Percentiles rank a stretch among this genome's conserved stretches.
phyloP scores from a whole-genome alignment of 2,888 invertebrate genomes.

The Ennomos erosarius region DNA sequence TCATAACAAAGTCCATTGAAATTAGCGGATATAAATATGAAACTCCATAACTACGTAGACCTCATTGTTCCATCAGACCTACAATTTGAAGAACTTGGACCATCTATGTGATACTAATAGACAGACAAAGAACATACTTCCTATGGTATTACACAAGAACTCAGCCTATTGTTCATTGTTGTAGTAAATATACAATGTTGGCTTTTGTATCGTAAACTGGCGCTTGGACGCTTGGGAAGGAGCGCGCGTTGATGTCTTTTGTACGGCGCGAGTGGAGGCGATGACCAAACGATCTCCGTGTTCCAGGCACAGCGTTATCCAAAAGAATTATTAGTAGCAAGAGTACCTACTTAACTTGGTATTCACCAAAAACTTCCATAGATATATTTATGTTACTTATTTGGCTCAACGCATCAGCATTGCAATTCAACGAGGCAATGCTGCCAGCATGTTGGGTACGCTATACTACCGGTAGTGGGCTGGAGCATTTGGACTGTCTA shows the following conservation, averaged over 20 bases:
- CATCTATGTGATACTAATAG: conserved; percentile 16
- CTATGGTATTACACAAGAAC: conserved; percentile 50
- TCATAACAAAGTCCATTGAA: too few species aligned
- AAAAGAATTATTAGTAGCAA: not conserved
- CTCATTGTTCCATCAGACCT: conserved; percentile 14
- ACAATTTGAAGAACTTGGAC: conserved; percentile 34
- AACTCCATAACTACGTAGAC: not conserved
- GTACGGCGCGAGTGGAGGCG: conserved; percentile 26
- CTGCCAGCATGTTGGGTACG: too few species aligned
- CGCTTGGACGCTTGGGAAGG: conserved; percentile 19
- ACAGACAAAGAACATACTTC: conserved; percentile 43
- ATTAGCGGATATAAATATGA: too few species aligned
- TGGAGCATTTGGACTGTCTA: too few species aligned
- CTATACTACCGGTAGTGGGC: too few species aligned
- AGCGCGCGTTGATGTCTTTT: conserved; percentile 58
- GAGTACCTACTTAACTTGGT: not conserved
- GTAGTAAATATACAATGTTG: conserved; percentile 32
- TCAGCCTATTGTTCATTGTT: conserved; percentile 57
- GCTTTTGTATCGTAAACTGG: conserved; percentile 47
- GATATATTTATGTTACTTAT: too few species aligned
- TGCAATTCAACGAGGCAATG: too few species aligned
- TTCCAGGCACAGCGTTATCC: too few species aligned
- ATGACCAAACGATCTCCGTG: too few species aligned
- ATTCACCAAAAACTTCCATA: too few species aligned
- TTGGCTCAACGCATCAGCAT: too few species aligned